Evolutionary conservation across 2,888 invertebrate genomes (phyloP).

Genomic region (Alloplasta piceator): DNA sequence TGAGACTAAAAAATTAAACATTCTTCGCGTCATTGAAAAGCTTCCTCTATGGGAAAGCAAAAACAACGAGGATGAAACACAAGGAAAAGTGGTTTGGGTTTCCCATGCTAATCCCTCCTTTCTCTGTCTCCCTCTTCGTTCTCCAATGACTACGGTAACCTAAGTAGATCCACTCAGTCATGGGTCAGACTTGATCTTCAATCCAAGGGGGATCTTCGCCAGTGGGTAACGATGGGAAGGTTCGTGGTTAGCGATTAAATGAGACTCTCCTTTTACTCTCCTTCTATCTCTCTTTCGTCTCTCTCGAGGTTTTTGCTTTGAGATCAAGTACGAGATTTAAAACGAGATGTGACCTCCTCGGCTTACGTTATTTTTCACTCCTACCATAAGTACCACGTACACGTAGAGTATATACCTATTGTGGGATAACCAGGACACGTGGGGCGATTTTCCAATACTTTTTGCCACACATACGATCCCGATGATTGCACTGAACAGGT

Average conservation of each 20-base stretch:
- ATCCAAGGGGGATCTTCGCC: neutral
- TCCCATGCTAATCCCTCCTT: slow-evolving; percentile 18
- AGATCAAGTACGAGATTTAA: slow-evolving; percentile 17
- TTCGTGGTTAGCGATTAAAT: slow-evolving; percentile 33
- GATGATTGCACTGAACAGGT: neutral
- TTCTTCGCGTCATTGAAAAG: no score
- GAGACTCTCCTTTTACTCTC: neutral
- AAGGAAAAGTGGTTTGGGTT: slow-evolving; percentile 1
- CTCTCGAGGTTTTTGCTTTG: slow-evolving; percentile 2
- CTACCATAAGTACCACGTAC: neutral
- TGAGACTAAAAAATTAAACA: no score
- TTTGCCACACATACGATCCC: neutral
- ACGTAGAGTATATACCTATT: neutral
- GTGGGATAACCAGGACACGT: neutral
- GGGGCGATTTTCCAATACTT: neutral
- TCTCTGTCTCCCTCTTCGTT: slow-evolving; percentile 3
- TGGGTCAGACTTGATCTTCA: slow-evolving; percentile 34
- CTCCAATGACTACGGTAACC: slow-evolving; percentile 16
- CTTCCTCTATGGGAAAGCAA: neutral
- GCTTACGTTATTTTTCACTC: slow-evolving; percentile 38
- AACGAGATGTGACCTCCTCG: slow-evolving; percentile 29
- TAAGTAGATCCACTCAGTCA: slow-evolving; percentile 22
- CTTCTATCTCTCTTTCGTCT: neutral
- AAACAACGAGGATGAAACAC: no score
- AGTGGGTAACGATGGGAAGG: neutral